Base-by-base conservation (phyloP, 2,797 vertebrate genomes). In the Peromyscus eremicus region DNA sequence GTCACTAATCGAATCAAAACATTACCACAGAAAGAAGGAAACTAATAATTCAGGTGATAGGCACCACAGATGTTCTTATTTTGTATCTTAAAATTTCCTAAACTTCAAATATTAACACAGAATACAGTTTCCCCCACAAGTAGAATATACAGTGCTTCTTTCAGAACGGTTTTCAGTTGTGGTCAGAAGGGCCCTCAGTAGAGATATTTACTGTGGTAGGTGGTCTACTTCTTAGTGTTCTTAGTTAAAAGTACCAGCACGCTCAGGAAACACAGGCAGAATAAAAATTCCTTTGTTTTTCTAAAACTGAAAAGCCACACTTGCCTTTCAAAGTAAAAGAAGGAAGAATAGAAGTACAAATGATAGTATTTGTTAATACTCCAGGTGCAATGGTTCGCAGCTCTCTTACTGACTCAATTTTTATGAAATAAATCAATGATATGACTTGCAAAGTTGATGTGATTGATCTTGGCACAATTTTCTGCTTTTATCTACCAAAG, bases 1-100 rank as follows among this genome's bases (percentile, higher is more conserved):
- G n/a, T 83, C 64, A 87, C 29, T 84, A 94, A 94, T 84, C n/a
- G 57, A 89, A 90, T 94, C 29, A 66, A 87, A 96, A 92, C 90
- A 27, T 80, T 9, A 64, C 34, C 46, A 70, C 5, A 55, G 32
- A 95, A 96, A 37, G 23, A 73, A 87, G 17, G 60, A 93, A 92
- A 76, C 21, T 10, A 81, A 34, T 75, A 68, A 91, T 52, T 75
- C 46, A 46, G 9, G 23, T 40, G 46, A 76, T 49, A 49, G 27
- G 3, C 34, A 73, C 5, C 57, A 70, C 1, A 55, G 37, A 34
- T 68, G 17, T 27, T 75, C 57, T 86, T 87, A 52, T 2, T 89
- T 91, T 83, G 46, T 19, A 75, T 57, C 49, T 92, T 89, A 76
- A 90, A 85, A 81, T 57, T 79, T 85, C 85, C 52, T 32, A 57